These are phyloP conservation scores for Parotia lawesii DNA, from an alignment of 2,113 vertebrate species.

Conservation along the genomic window DNA sequence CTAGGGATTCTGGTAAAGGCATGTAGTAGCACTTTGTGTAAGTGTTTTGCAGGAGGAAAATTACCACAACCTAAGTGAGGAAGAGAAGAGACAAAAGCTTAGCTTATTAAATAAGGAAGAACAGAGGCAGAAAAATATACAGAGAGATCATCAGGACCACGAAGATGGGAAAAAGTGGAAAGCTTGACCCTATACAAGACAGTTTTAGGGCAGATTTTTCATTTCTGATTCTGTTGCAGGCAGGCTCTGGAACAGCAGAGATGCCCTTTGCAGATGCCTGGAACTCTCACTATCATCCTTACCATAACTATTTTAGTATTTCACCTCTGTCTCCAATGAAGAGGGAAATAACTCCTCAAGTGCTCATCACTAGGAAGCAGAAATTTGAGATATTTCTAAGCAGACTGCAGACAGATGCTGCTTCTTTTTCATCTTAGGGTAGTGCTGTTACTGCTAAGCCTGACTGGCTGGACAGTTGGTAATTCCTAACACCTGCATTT, in stretches of 20 bases:
- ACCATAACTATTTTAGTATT: neutral
- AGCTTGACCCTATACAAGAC: neutral
- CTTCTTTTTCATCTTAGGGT: neutral
- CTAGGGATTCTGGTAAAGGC: neutral
- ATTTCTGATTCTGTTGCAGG: neutral
- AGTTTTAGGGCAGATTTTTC: neutral
- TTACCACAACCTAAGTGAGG: neutral
- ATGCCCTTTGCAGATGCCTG: neutral
- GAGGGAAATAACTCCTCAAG: neutral
- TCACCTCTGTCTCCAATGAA: fast-evolving
- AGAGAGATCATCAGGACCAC: neutral
- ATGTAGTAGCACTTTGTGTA: neutral
- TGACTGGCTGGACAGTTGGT: neutral
- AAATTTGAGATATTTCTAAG: neutral
- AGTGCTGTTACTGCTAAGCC: neutral
- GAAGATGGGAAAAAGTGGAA: neutral
- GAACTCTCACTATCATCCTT: neutral
- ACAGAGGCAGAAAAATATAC: neutral
- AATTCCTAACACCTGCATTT: neutral
- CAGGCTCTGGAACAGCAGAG: neutral
- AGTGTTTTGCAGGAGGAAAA: neutral
- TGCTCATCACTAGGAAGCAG: neutral
- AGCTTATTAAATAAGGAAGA: neutral
- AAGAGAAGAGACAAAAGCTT: neutral
- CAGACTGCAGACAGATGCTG: neutral